These are phyloP conservation scores for Prunella himalayana DNA, from an alignment of 2,113 vertebrate species.

Conservation along the genomic window DNA sequence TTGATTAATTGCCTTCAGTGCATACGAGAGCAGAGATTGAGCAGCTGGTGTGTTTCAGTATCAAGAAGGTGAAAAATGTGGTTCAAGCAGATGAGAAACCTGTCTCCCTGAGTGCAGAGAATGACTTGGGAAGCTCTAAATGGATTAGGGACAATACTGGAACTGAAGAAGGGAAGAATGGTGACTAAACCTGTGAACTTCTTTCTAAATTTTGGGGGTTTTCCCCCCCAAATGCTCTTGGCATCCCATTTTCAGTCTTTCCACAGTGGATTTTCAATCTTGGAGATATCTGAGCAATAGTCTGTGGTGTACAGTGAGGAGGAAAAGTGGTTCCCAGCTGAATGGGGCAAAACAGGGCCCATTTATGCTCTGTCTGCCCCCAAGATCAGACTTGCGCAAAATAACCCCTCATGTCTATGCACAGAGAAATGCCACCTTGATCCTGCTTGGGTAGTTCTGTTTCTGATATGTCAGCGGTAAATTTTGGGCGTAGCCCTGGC, in stretches of 20 bases:
- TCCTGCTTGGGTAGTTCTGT: background rate
- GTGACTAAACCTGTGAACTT: background rate
- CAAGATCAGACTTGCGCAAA: background rate
- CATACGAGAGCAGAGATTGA: background rate
- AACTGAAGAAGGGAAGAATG: background rate
- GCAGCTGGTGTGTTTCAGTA: background rate
- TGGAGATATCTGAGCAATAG: background rate
- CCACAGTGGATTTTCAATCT: background rate
- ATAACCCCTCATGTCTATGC: rapidly evolving
- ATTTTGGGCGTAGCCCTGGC: background rate
- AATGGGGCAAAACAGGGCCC: background rate
- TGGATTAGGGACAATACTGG: background rate
- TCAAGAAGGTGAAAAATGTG: conserved; percentile 17
- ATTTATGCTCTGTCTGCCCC: background rate
- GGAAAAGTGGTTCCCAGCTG: background rate
- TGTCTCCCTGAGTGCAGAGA: background rate
- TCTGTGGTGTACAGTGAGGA: background rate
- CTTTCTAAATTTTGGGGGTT: background rate
- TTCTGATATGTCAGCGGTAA: background rate
- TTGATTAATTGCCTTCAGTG: conserved; percentile 43
- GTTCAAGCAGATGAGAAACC: background rate
- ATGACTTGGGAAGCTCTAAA: background rate
- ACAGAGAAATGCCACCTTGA: background rate
- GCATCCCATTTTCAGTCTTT: background rate
- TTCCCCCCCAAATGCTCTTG: background rate